phyloP scores from a whole-genome alignment of 2,797 vertebrate genomes.

The Crocodylus rhombifer region DNA sequence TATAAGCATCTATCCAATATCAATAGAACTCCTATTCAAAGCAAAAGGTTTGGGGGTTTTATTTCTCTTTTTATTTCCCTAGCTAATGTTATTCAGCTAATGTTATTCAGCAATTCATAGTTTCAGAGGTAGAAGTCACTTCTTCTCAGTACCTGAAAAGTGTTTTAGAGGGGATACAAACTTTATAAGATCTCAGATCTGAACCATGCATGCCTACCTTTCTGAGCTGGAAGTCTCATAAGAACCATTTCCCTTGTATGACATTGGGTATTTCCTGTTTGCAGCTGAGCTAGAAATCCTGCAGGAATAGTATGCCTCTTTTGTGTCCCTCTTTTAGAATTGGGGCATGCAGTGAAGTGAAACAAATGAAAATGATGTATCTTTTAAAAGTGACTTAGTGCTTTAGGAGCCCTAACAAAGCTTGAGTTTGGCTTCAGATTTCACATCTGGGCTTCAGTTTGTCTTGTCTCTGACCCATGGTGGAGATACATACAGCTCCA shows the following conservation, averaged over 20 bases:
- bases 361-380: not conserved
- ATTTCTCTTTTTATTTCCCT: slow-evolving; percentile 37
- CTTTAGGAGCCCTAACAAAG: not conserved
- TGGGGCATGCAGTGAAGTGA: not conserved
- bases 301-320: not conserved
- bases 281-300: not conserved
- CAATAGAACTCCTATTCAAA: slow-evolving; percentile 56
- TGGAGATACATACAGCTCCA: not conserved
- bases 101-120: slow-evolving; percentile 28
- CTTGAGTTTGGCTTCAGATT: not conserved
- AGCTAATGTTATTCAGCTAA: not conserved
- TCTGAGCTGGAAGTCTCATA: not conserved
- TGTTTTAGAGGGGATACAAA: not conserved
- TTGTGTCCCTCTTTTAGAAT: not conserved
- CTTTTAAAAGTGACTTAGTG: not conserved
- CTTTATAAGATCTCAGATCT: not conserved
- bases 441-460: not conserved
- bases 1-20: slow-evolving; percentile 35
- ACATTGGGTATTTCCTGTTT: not conserved
- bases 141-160: slow-evolving; percentile 8
- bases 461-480: not conserved
- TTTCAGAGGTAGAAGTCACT: slow-evolving; percentile 48
- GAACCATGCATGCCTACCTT: not conserved
- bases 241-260: not conserved
- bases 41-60: slow-evolving; percentile 13